Base-by-base conservation (phyloP, 2,797 vertebrate genomes). In the Anisognathus igniventris region DNA sequence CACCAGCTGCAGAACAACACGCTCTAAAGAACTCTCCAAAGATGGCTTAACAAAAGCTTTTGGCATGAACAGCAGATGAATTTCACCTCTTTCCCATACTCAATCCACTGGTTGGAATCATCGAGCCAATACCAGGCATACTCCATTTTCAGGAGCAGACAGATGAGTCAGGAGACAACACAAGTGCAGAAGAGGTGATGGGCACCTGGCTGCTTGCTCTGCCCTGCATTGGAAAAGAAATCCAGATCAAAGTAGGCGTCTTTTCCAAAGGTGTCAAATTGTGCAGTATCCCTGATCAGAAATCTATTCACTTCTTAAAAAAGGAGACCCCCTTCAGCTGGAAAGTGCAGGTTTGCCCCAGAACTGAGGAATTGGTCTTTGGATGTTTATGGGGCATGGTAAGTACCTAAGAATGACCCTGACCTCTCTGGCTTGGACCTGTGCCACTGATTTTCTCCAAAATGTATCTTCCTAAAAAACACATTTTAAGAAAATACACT, bases 11-110 rank as follows among this genome's bases (percentile, higher is more conserved):
- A 84, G 47, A 75, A 48, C n/a, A 88, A 25, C 3, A 0, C 8
- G 6, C 53, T 56, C 74, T n/a, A 50, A 58, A 60, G 22, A 81
- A 47, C 11, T 51, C 60, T 47, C 31, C 3, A 3, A 56, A 72
- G 28, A 33, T n/a, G 15, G 27, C 16, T 84, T 40, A 73, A 56
- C 28, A 45, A 80, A 73, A 75, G 48, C 21, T 83, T 82, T 78
- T 22, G 8, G 22, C 33, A 84, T 30, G 11, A 61, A 42, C 4
- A 57, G 44, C 9, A 23, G 31, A 42, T 5, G 12, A 54, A 65
- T 76, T 91, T 96, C 40, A 97, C 97, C 97, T 92, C 27, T 91
- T 93, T 27, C 31, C 96, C 97, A 16, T 97, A 97, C 40, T 97
- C 96, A 76, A 96, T 93, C 96, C 96, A 97, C 35, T 39, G 28